These are phyloP conservation scores for Laspeyria flexula DNA, from an alignment of 2,888 invertebrate genomes.

Conservation along the genomic window DNA sequence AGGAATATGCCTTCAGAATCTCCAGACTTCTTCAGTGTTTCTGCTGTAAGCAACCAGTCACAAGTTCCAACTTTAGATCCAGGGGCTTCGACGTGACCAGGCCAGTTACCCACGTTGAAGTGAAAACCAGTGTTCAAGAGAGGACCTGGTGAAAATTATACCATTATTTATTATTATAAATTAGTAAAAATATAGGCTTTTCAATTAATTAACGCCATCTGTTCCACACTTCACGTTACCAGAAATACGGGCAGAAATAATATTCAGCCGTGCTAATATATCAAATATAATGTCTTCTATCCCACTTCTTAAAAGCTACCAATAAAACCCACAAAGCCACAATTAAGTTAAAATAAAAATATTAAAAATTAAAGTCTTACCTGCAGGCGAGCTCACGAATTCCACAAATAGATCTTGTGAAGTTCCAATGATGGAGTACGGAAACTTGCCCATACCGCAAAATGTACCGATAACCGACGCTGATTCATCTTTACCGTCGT, in stretches of 20 bases:
- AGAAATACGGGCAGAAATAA: no score
- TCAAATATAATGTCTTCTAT: no score
- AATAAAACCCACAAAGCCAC: no score
- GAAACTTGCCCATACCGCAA: slow-evolving; percentile 97
- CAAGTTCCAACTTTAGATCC: slow-evolving; percentile 95
- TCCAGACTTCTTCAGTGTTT: slow-evolving; percentile 91
- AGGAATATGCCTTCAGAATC: slow-evolving; percentile 95
- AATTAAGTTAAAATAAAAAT: no score
- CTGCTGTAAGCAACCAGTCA: slow-evolving; percentile 95
- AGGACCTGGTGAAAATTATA: slow-evolving; percentile 85
- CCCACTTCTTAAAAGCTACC: no score
- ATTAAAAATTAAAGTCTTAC: slow-evolving; percentile 66
- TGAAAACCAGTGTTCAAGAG: slow-evolving; percentile 96
- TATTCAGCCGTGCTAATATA: no score
- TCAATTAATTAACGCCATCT: no score
- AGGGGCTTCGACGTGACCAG: slow-evolving; percentile 95
- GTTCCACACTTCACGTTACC: no score
- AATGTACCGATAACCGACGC: slow-evolving; percentile 96
- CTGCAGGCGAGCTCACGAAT: slow-evolving; percentile 95
- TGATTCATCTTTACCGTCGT: slow-evolving; percentile 95
- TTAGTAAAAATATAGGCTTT: no score
- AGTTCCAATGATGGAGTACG: slow-evolving; percentile 97
- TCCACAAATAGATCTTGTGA: slow-evolving; percentile 95
- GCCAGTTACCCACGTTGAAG: slow-evolving; percentile 98
- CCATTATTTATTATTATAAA: background rate